phyloP scores from a whole-genome alignment of 1,140 invertebrate species.

The Euschistus heros region DNA sequence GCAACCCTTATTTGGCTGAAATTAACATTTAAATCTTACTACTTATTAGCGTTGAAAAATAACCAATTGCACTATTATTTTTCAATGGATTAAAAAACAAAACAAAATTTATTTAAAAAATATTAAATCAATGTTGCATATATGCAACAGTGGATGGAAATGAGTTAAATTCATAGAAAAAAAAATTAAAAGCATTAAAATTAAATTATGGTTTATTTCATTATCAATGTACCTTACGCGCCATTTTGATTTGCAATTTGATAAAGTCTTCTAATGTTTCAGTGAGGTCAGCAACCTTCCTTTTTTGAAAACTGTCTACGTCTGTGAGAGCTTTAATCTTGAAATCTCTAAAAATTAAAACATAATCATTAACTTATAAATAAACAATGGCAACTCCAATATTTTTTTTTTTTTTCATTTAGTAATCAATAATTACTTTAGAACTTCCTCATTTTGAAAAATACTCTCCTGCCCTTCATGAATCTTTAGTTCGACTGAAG shows the following conservation, averaged over 20 bases:
- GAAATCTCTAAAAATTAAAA: conserved; percentile 54
- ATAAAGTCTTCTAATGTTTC: conserved; percentile 67
- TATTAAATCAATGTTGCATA: too few species aligned
- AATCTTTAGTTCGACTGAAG: conserved; percentile 61
- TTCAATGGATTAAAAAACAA: too few species aligned
- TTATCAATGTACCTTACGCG: conserved; percentile 49
- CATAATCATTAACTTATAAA: conserved; percentile 21
- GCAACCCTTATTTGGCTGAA: too few species aligned
- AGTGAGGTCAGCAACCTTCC: conserved; percentile 63
- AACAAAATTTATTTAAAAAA: too few species aligned
- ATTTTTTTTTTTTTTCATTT: background rate
- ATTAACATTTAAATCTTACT: too few species aligned
- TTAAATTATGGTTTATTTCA: too few species aligned
- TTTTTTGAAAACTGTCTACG: conserved; percentile 65
- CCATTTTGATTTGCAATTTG: conserved; percentile 64
- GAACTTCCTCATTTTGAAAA: conserved; percentile 45
- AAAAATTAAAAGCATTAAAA: too few species aligned
- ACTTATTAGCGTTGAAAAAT: too few species aligned
- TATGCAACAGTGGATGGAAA: too few species aligned
- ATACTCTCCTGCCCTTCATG: conserved; percentile 48
- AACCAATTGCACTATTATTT: too few species aligned
- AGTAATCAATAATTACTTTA: conserved; percentile 41
- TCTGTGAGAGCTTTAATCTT: conserved; percentile 57
- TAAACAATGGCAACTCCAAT: background rate
- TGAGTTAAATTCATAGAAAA: too few species aligned